Percentiles rank a stretch among this genome's conserved stretches.
phyloP scores from a whole-genome alignment of 2,888 invertebrate genomes.

The Helicoverpa assulta region DNA sequence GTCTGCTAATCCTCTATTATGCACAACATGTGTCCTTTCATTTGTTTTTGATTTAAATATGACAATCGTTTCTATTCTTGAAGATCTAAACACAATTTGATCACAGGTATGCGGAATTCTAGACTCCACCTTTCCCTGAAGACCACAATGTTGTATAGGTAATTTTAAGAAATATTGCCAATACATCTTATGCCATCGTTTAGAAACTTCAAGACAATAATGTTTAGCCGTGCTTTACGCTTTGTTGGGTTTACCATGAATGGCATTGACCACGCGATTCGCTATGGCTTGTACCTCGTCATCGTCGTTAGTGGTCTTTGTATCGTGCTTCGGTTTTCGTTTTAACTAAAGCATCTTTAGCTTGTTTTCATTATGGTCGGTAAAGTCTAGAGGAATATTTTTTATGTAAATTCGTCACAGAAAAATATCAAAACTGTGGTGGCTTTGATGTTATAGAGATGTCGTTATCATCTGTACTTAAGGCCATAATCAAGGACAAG shows the following conservation, averaged over 20 bases:
- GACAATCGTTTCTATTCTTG: too few species aligned
- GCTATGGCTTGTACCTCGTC: constrained; percentile 65
- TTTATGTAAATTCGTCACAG: not conserved
- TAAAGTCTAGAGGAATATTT: not conserved
- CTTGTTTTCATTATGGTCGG: constrained; percentile 16
- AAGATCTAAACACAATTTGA: not conserved
- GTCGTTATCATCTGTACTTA: not conserved
- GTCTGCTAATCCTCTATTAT: too few species aligned
- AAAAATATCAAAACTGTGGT: too few species aligned
- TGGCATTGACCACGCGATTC: constrained; percentile 72
- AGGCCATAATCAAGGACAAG: constrained; percentile 34
- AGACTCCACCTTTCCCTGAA: constrained; percentile 1
- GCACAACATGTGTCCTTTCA: too few species aligned
- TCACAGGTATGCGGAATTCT: not conserved
- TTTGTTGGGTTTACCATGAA: constrained; percentile 62
- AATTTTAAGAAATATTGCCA: constrained; percentile 33
- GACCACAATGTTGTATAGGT: not conserved
- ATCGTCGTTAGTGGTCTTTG: constrained; percentile 63
- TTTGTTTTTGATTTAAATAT: too few species aligned
- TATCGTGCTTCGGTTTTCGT: constrained; percentile 59
- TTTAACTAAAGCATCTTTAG: constrained; percentile 42
- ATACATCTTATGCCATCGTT: constrained; percentile 40
- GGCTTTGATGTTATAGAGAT: constrained; percentile 30
- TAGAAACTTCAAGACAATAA: constrained; percentile 58
- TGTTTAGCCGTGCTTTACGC: constrained; percentile 64